Evolutionary conservation across 2,797 vertebrate species (phyloP), one percentile per base, ranked within the genome.

Genomic region (Mustela erminea): DNA sequence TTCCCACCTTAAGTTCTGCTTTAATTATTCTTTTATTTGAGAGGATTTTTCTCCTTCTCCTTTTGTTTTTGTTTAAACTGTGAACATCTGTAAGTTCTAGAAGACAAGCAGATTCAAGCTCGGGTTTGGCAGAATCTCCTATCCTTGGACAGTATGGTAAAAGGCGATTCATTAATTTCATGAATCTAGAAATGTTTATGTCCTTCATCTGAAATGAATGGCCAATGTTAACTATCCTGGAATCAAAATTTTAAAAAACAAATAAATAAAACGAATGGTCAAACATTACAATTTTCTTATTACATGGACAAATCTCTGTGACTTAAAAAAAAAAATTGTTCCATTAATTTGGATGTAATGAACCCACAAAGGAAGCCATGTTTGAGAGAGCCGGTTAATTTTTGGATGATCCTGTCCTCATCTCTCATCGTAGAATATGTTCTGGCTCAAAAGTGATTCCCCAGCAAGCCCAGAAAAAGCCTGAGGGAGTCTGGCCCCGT

Each of bases 11-110:
- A 85, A 85, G 20, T 3, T 94, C 11, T 90, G 13, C 54, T 18
- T 96, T 49, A 82, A 35, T 87, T 82, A 66, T 95, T 87, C 49
- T 75, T 72, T 87, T 54, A 68, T n/a, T 74, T 54, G 46, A 87
- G 11, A 95, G 7, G 0, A 10, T 75, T 54, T 72, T 87, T 32
- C 38, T 7, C 17, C 49, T 87, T 94, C 68, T 14, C 35, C 1
- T 56, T 93, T 91, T 96, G 38, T 25, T 93, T 92, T 93, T 56
- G 14, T 84, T 97, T 94, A 60, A 80, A 74, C 62, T 94, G 25
- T 70, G 27, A 66, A 68, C 1, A 25, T n/a, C 17, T 93, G 15
- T 29, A 85, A 14, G 23, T 81, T 96, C 96, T 62, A 84, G 58
- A 60, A 97, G 13, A 78, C 15, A 58, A 96, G 66, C 12, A 93